Base-by-base conservation (phyloP, 2,113 vertebrate genomes). In the Chitala chitala region DNA sequence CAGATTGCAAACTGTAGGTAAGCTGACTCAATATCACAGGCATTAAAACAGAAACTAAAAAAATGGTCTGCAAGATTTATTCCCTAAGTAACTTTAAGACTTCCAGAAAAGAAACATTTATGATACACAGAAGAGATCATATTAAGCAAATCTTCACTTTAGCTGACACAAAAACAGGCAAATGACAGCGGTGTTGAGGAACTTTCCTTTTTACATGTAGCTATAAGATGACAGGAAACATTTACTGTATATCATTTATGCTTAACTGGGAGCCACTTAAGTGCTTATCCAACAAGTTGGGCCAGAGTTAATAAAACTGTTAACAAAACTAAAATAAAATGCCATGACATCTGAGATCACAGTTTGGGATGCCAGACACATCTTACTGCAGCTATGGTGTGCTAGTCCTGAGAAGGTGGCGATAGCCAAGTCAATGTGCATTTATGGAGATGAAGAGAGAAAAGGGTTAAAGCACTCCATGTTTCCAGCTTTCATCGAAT, bases 401-500 rank as follows among this genome's bases (percentile, higher is more conserved):
- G 17, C 59, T 38, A 7, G 1, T 29, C 29, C 3, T 12, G 29
- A 33, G 5, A 44, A 1, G 38, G 66, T 3, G 24, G 36, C 29
- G n/a, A 50, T 22, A 10, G 56, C 56, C 13, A 15, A 13, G 2
- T 6, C n/a, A 6, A 5, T 54, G 9, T 54, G 20, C 63, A 9
- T 38, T 15, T 13, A 24, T 44, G 50, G 65, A 75, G 66, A 15
- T 66, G 78, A 70, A 33, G 44, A 17, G 26, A 55, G 13, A 24
- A 20, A 63, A 48, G 12, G 13, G 20, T 40, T 81, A 80, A 85
- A 61, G 48, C 20, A 59, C 76, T 80, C 78, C 81, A 85, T 76
- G 86, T 81, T 82, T 82, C 73, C 73, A 75, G 64, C 55, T 81
- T 80, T 80, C 44, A 84, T 86, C 74, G 86, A 84, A 84, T 9